phyloP scores from a whole-genome alignment of 2,113 vertebrate species.

The Lampris incognitus region DNA sequence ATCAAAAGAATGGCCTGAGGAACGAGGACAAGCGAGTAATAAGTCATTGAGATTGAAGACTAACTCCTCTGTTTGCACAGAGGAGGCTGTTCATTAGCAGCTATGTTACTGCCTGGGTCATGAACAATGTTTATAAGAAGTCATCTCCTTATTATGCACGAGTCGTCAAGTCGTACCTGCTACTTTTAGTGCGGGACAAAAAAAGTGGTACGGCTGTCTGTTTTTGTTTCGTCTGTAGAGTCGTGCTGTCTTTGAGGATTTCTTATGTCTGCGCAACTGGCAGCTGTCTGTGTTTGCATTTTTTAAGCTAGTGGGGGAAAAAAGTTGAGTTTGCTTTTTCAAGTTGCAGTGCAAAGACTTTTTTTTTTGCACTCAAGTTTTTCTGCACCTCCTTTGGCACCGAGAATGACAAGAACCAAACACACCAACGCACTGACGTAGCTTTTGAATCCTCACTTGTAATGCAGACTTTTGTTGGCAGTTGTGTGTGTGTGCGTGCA shows the following conservation, averaged over 20 bases:
- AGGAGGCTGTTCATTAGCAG: constrained; percentile 37
- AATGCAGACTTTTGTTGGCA: too few relatives aligned
- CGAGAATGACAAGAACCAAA: background rate
- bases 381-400: too few relatives aligned
- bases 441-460: background rate
- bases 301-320: too few relatives aligned
- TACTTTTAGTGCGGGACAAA: too few relatives aligned
- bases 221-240: constrained; percentile 1
- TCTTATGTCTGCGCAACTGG: background rate
- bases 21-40: constrained; percentile 40
- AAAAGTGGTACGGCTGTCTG: too few relatives aligned
- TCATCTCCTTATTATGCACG: background rate
- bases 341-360: too few relatives aligned
- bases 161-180: constrained; percentile 9
- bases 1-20: constrained; percentile 41
- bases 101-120: background rate
- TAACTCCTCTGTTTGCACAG: constrained; percentile 29
- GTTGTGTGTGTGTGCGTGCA: background rate
- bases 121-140: constrained; percentile 11
- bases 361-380: too few relatives aligned
- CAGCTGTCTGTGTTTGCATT: background rate
- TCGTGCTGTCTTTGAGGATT: background rate
- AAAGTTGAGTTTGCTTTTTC: too few relatives aligned
- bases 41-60: constrained; percentile 28
- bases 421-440: background rate